Conservation (phyloP, 2,888 invertebrate species). For the Pristionchus mayeri region DNA sequence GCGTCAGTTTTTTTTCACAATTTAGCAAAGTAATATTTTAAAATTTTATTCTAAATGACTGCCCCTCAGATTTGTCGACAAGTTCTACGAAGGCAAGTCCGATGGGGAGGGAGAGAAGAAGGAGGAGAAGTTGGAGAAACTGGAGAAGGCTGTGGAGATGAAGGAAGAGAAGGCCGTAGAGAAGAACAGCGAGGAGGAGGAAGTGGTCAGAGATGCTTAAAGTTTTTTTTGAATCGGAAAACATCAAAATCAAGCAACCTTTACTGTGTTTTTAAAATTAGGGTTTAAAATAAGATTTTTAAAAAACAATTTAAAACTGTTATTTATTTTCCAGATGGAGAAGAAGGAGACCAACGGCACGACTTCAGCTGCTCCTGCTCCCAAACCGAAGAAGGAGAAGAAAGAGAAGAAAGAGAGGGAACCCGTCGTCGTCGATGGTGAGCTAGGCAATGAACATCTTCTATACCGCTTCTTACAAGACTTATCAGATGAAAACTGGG, state of each 20-base stretch:
- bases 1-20: conserved; percentile 20
- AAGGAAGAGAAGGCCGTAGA: conserved; percentile 28
- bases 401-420: conserved; percentile 48
- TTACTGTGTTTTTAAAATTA: too few relatives aligned
- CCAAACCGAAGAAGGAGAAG: conserved; percentile 51
- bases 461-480: too few relatives aligned
- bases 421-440: not conserved
- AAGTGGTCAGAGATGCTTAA: too few relatives aligned
- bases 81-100: conserved; percentile 48
- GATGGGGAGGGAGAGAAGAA: conserved; percentile 24
- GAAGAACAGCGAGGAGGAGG: conserved; percentile 27
- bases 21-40: not conserved
- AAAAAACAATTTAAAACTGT: not conserved
- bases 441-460: too few relatives aligned
- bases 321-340: conserved; percentile 10
- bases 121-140: conserved; percentile 48
- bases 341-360: conserved; percentile 27
- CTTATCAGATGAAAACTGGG: too few relatives aligned
- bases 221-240: too few relatives aligned
- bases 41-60: not conserved
- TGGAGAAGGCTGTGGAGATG: not conserved
- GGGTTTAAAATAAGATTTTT: too few relatives aligned
- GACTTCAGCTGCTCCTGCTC: not conserved
- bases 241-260: too few relatives aligned
- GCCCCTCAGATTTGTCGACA: conserved; percentile 29